Evolutionary conservation across 2,888 invertebrate species (phyloP).

Genomic region (Aproaerema taeniolella): DNA sequence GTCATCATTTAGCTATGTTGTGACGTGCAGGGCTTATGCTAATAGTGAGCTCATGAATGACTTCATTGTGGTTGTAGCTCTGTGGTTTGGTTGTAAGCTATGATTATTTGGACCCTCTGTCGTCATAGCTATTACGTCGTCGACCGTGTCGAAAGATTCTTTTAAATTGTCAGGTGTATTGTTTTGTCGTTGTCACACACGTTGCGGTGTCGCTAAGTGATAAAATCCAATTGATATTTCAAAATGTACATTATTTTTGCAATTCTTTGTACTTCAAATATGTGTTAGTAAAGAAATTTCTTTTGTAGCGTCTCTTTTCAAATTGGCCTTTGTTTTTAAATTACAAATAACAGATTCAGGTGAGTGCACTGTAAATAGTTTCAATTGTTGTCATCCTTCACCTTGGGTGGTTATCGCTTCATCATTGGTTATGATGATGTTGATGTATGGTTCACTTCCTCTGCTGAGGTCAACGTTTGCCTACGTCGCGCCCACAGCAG

Average conservation of each 20-base stretch:
- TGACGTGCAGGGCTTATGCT: slow-evolving; percentile 41
- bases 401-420: no score
- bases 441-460: slow-evolving; percentile 10
- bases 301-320: no score
- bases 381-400: background rate
- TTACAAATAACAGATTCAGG: no score
- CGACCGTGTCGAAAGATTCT: background rate
- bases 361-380: background rate
- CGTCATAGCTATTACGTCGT: slow-evolving; percentile 20
- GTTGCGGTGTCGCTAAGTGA: slow-evolving; percentile 1
- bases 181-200: background rate
- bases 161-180: background rate
- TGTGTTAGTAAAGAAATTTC: no score
- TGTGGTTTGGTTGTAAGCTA: slow-evolving; percentile 4
- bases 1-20: slow-evolving; percentile 49
- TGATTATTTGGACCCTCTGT: slow-evolving; percentile 13
- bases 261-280: no score
- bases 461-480: slow-evolving; percentile 42
- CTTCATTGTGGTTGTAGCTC: slow-evolving; percentile 46
- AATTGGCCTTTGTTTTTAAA: no score
- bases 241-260: no score
- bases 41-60: slow-evolving; percentile 40
- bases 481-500: slow-evolving; percentile 56
- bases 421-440: no score
- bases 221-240: slow-evolving; percentile 1